Evolutionary conservation across 2,888 invertebrate species (phyloP), one percentile per base, ranked within the genome.

Genomic region (Rhimphoctona megacephalus): DNA sequence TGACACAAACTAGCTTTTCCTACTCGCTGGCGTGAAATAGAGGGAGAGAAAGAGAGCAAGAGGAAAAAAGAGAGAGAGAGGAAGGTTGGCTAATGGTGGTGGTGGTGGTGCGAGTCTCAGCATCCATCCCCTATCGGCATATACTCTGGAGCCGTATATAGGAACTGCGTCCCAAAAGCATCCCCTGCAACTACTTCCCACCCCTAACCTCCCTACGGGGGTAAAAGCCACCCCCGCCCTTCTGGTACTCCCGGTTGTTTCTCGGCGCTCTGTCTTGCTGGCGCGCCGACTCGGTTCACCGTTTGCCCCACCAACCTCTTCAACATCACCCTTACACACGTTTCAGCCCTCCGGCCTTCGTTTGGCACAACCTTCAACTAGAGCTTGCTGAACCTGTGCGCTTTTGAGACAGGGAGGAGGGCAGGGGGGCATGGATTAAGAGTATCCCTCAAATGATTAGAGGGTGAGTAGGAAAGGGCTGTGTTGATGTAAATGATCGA

Each of bases 1-100:
- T 92, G 93, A 93, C 93, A 93, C 94, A 93, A 94, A 94, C 94
- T 94, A 90, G 90, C 89, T 90, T 89, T 89, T 89, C 90, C 91
- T 90, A 92, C 92, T 92, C 70, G 87, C 72, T 91, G 90, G 90
- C 92, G 90, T 92, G 91, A 92, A 93, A 91, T 91, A 91, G 90
- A 61, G 61, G 72, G 77, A 72, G 81, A 69, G 64, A 61, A 76
- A 74, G 79, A 52, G 77, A 73, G 52, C 25, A 61, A 61, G 39
- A 25, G 76, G 39, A 49, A 54, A n/a, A 66, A 69, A 52, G 80
- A 64, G 74, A 52, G 79, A 70, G 81, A 36, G 52, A 66, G 69
- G 76, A 52, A 57, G 54, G 79, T 46, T 57, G 69, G 52, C 78
- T 67, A 78, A 79, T 82, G 87, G 49, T 70, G 85, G 57, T 57